Conservation (phyloP, 2,113 vertebrate species). For the Cervus canadensis region DNA sequence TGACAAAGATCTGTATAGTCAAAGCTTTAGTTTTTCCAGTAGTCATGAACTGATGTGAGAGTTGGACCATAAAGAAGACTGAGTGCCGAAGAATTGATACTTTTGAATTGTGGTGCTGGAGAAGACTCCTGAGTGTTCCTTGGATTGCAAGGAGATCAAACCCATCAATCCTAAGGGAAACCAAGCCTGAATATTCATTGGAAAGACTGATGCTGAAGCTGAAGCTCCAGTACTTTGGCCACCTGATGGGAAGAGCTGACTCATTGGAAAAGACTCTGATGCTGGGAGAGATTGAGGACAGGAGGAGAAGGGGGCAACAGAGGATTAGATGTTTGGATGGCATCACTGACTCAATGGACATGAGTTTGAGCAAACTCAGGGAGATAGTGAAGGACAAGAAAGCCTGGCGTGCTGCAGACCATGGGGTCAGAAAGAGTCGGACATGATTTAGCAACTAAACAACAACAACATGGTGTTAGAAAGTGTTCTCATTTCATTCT, state of each 20-base stretch:
- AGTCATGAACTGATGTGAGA: not conserved
- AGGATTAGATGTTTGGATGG: not conserved
- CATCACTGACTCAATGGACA: not conserved
- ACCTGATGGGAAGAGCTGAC: not conserved
- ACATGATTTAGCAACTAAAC: not conserved
- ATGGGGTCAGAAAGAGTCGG: not conserved
- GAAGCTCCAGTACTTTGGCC: not conserved
- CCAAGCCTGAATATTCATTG: not conserved
- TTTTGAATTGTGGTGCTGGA: not conserved
- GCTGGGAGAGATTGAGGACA: not conserved
- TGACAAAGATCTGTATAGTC: not conserved
- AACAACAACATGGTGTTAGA: not conserved
- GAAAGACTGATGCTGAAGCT: not conserved
- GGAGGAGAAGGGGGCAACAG: not conserved
- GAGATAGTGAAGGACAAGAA: not conserved
- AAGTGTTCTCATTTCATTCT: not conserved
- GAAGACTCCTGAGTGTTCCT: not conserved
- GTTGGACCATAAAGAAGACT: not conserved
- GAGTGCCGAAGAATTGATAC: not conserved
- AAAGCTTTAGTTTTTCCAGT: not conserved
- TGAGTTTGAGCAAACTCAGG: not conserved
- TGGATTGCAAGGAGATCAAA: not conserved
- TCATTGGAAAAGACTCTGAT: not conserved
- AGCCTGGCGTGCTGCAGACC: not conserved
- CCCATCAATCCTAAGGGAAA: not conserved